A percentile compares a stretch with the other conserved stretches of the same genome.
Conservation (phyloP, 2,113 vertebrate genomes). For the Bungarus multicinctus region DNA sequence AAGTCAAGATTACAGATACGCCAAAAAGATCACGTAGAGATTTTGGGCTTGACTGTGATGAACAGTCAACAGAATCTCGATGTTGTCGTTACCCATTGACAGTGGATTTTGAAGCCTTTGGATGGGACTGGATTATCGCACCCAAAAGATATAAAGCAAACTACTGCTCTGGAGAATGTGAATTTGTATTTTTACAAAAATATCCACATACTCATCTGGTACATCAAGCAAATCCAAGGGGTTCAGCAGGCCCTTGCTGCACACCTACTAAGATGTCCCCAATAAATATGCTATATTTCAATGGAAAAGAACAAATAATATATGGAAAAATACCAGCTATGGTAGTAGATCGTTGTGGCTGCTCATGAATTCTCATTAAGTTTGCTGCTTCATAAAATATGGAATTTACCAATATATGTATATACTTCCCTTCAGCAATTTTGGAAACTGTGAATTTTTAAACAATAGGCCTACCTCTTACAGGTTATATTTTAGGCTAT, state of each 20-base stretch:
- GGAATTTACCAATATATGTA: slow-evolving; percentile 43
- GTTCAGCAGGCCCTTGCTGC: slow-evolving; percentile 93
- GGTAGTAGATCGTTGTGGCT: slow-evolving; percentile 98
- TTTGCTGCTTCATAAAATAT: slow-evolving; percentile 10
- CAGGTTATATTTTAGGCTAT: slow-evolving; percentile 38
- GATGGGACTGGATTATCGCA: slow-evolving; percentile 99
- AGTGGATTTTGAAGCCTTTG: slow-evolving; percentile 97
- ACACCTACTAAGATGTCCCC: slow-evolving; percentile 99
- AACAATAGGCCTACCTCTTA: slow-evolving; percentile 51
- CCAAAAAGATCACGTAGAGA: slow-evolving; percentile 86
- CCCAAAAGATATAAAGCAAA: slow-evolving; percentile 99
- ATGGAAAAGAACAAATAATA: slow-evolving; percentile 95
- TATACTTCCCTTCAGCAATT: slow-evolving; percentile 50
- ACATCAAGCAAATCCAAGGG: slow-evolving; percentile 92
- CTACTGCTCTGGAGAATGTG: slow-evolving; percentile 97
- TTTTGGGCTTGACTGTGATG: slow-evolving; percentile 92
- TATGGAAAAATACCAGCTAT: slow-evolving; percentile 98
- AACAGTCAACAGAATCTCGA: slow-evolving; percentile 90
- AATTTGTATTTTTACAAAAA: slow-evolving; percentile 97
- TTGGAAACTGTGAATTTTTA: slow-evolving; percentile 72
- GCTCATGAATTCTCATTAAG: slow-evolving; percentile 78
- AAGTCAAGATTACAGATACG: slow-evolving; percentile 92
- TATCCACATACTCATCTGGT: slow-evolving; percentile 97
- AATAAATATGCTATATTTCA: slow-evolving; percentile 99
- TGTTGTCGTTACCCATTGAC: slow-evolving; percentile 96